Evolutionary conservation across 2,797 vertebrate species (phyloP).

Genomic region (Poecilia gillii): DNA sequence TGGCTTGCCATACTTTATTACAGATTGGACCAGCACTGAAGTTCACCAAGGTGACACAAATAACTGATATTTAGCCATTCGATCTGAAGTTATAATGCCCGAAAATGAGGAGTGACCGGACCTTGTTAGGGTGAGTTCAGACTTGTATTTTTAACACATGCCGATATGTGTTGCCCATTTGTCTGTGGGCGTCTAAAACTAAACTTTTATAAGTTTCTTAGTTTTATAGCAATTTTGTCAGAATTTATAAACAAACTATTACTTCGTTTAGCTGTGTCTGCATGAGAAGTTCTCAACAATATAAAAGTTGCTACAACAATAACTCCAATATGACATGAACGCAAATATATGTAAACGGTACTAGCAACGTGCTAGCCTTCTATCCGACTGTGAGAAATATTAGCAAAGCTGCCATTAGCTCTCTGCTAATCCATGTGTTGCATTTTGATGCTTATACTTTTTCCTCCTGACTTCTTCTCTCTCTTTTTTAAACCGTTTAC

Average conservation of each 20-base stretch:
- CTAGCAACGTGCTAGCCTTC: slow-evolving; percentile 57
- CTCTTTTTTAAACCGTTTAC: background rate
- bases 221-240: background rate
- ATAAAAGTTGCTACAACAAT: background rate
- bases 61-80: background rate
- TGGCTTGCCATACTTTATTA: background rate
- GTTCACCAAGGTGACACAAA: background rate
- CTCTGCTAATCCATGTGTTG: slow-evolving; percentile 20
- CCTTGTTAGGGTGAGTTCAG: background rate
- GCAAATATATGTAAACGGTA: slow-evolving; percentile 44
- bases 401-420: slow-evolving; percentile 63
- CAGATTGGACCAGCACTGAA: background rate
- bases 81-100: background rate
- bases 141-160: background rate
- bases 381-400: slow-evolving; percentile 70
- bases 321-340: slow-evolving; percentile 34
- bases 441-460: slow-evolving; percentile 11
- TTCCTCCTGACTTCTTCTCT: background rate
- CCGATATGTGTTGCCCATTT: background rate
- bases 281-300: background rate
- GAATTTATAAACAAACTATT: background rate
- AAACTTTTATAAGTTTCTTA: background rate
- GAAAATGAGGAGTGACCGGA: background rate
- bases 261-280: background rate
- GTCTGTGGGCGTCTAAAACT: background rate